These are phyloP conservation scores for Hermodice carunculata DNA, from an alignment of 2,888 invertebrate species.

Conservation along the genomic window DNA sequence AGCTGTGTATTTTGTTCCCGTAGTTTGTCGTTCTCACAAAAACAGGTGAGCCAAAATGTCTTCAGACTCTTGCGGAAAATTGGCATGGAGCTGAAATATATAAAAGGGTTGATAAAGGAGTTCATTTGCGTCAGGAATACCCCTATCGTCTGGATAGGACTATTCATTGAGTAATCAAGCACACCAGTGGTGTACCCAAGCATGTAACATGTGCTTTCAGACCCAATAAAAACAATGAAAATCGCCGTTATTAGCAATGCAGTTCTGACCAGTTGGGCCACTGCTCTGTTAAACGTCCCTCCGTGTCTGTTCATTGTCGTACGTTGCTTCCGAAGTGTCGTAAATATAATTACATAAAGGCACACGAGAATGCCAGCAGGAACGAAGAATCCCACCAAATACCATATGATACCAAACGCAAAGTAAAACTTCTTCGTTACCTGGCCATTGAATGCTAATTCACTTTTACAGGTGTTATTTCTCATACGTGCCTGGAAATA, in stretches of 20 bases:
- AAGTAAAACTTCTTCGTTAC: neutral
- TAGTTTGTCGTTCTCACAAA: too few relatives aligned
- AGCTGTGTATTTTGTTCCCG: too few relatives aligned
- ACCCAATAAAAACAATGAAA: neutral
- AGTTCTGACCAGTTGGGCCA: neutral
- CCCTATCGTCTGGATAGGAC: conserved; percentile 4
- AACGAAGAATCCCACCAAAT: neutral
- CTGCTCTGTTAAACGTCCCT: conserved; percentile 3
- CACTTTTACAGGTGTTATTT: neutral
- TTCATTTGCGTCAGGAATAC: conserved; percentile 4
- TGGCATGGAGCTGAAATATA: conserved; percentile 2
- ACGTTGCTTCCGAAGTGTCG: neutral
- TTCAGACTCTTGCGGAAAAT: too few relatives aligned
- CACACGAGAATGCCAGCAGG: neutral
- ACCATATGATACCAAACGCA: neutral
- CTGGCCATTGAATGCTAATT: neutral
- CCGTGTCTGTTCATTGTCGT: neutral
- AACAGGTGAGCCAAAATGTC: too few relatives aligned
- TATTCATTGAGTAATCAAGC: neutral
- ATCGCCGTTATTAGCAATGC: neutral
- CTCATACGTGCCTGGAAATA: neutral
- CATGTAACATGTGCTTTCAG: conserved; percentile 1
- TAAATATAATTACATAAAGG: neutral
- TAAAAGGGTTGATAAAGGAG: conserved; percentile 6
- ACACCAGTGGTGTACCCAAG: neutral